These are phyloP conservation scores for Callyntrura guangdongensis DNA, from an alignment of 2,888 invertebrate species.

Conservation along the genomic window DNA sequence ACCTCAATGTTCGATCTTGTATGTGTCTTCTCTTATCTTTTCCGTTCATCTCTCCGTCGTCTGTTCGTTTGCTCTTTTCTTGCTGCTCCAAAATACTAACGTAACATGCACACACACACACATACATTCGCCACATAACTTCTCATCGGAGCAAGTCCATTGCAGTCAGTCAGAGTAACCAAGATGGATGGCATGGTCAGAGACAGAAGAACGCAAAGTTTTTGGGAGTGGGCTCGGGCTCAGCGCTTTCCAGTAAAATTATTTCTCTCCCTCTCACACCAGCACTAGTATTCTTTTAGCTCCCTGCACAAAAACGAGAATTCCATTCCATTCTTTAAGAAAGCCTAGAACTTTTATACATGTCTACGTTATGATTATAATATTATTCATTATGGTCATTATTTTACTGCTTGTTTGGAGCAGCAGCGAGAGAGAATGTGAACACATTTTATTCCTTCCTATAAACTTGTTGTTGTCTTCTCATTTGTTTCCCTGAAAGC, in stretches of 20 bases:
- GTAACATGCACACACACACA: neutral
- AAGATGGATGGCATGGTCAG: slow-evolving; percentile 70
- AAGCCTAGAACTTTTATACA: neutral
- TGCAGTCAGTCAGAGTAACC: slow-evolving; percentile 40
- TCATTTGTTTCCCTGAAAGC: neutral
- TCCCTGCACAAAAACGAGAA: slow-evolving; percentile 14
- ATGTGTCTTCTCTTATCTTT: slow-evolving; percentile 53
- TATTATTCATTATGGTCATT: neutral
- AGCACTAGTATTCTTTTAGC: neutral
- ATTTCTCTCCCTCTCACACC: neutral
- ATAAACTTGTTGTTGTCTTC: neutral
- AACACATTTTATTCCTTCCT: neutral
- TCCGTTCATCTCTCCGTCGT: slow-evolving; percentile 61
- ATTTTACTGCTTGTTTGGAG: neutral
- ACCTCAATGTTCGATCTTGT: slow-evolving; percentile 53
- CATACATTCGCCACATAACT: slow-evolving; percentile 19
- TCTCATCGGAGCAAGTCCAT: neutral
- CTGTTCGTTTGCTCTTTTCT: slow-evolving; percentile 19
- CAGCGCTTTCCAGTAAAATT: slow-evolving; percentile 40
- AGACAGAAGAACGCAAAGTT: slow-evolving; percentile 39
- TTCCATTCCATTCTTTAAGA: slow-evolving; percentile 28
- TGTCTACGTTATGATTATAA: neutral
- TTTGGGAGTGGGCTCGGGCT: slow-evolving; percentile 70
- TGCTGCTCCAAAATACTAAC: slow-evolving; percentile 52
- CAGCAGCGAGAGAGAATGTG: too few species aligned